These are phyloP conservation scores for Pogonomyrmex californicus DNA, from an alignment of 1,140 invertebrate genomes.

Conservation along the genomic window DNA sequence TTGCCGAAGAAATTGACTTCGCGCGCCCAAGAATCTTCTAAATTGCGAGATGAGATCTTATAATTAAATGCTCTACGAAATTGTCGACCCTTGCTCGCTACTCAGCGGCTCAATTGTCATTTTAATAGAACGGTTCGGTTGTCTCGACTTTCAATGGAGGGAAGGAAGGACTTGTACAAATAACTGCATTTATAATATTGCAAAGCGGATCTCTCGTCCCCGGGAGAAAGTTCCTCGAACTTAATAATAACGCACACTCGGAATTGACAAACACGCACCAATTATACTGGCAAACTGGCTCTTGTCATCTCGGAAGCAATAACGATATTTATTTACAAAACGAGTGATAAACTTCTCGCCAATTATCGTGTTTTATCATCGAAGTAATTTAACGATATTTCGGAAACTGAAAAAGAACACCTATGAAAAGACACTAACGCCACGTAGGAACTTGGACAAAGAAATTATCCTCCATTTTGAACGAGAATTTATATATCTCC, in stretches of 20 bases:
- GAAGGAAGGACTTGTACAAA: conserved; percentile 47
- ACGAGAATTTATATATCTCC: not conserved
- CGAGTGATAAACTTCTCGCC: conserved; percentile 31
- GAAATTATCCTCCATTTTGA: not conserved
- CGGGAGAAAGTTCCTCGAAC: conserved; percentile 46
- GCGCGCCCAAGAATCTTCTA: conserved; percentile 35
- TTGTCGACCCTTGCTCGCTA: conserved; percentile 57
- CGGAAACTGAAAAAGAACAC: too few relatives aligned
- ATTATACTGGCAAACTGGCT: conserved; percentile 56
- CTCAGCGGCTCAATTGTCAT: conserved; percentile 52
- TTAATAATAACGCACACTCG: conserved; percentile 63
- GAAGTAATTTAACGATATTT: not conserved
- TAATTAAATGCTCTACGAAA: conserved; percentile 59
- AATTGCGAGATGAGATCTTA: conserved; percentile 51
- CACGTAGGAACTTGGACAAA: not conserved
- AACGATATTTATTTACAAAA: conserved; percentile 59
- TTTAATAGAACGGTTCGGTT: conserved; percentile 61
- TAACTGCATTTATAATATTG: conserved; percentile 63
- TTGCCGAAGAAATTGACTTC: conserved; percentile 38
- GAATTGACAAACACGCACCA: conserved; percentile 60
- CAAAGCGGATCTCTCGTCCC: conserved; percentile 57
- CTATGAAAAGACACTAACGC: not conserved
- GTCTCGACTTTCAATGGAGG: conserved; percentile 53
- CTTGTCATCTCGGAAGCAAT: conserved; percentile 27
- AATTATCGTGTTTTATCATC: conserved; percentile 41